A percentile compares a stretch with the other conserved stretches of the same genome.
phyloP scores from a whole-genome alignment of 2,113 vertebrate species.

The Hemiprocne comata region DNA sequence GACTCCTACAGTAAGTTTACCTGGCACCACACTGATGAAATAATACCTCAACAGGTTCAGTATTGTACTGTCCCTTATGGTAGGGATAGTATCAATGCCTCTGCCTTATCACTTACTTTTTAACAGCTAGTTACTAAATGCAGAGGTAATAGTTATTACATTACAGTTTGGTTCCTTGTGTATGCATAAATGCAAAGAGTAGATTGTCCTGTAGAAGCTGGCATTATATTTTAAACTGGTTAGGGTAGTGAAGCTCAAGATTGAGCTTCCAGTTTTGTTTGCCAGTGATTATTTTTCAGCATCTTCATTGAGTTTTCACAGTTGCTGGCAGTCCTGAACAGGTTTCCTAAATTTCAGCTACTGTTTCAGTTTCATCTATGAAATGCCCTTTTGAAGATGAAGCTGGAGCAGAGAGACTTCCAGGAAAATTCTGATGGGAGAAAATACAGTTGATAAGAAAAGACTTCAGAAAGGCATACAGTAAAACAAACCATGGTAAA shows the following conservation, averaged over 20 bases:
- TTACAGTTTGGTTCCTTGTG: not conserved
- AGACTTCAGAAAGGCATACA: not conserved
- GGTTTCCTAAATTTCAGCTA: not conserved
- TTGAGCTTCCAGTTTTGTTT: not conserved
- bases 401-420: not conserved
- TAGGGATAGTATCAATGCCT: not conserved
- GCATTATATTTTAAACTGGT: not conserved
- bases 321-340: not conserved
- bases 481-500: not conserved
- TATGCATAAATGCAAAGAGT: not conserved
- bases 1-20: too few species aligned
- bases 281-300: not conserved
- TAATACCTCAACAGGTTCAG: not conserved
- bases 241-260: not conserved
- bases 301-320: not conserved
- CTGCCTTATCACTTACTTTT: not conserved
- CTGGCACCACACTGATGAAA: not conserved
- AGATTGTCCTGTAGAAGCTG: not conserved
- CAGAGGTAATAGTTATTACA: not conserved
- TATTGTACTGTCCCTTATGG: not conserved
- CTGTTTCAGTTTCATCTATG: not conserved
- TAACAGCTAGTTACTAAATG: not conserved
- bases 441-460: not conserved
- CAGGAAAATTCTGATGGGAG: not conserved
- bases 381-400: not conserved